phyloP scores from a whole-genome alignment of 2,113 vertebrate species.

The Datnioides undecimradiatus region DNA sequence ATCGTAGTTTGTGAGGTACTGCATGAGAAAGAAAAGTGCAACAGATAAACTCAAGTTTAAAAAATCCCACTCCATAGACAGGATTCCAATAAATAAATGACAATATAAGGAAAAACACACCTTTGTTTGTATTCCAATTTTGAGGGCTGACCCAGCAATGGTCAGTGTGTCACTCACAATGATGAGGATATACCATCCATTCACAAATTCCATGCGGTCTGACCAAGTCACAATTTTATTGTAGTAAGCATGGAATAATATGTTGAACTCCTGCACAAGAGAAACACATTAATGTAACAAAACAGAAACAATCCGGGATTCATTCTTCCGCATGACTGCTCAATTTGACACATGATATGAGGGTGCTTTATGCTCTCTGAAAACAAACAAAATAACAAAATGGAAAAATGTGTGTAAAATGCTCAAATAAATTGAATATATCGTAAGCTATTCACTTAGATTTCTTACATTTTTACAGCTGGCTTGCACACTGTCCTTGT shows the following conservation, averaged over 20 bases:
- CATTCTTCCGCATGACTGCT: no score
- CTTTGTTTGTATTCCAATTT: conserved; percentile 97
- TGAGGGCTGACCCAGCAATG: conserved; percentile 90
- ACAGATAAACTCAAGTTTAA: neutral
- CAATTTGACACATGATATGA: neutral
- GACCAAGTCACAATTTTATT: conserved; percentile 87
- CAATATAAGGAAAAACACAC: conserved; percentile 75
- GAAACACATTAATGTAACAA: conserved; percentile 3
- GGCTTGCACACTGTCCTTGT: neutral
- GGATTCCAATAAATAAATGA: no score
- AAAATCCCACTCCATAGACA: neutral
- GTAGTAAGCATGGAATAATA: conserved; percentile 86
- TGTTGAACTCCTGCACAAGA: conserved; percentile 88
- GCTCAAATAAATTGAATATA: no score
- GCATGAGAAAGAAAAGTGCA: conserved; percentile 19
- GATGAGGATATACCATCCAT: conserved; percentile 95
- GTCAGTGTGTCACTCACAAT: conserved; percentile 91
- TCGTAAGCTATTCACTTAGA: neutral
- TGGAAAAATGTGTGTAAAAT: no score
- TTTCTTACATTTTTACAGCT: no score
- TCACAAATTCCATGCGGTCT: conserved; percentile 95
- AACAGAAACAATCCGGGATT: neutral
- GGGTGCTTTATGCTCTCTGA: no score
- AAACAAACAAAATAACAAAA: no score
- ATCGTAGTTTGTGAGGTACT: conserved; percentile 94